Base-by-base conservation (phyloP, 1,140 invertebrate genomes). In the Drosophila ogumai region DNA sequence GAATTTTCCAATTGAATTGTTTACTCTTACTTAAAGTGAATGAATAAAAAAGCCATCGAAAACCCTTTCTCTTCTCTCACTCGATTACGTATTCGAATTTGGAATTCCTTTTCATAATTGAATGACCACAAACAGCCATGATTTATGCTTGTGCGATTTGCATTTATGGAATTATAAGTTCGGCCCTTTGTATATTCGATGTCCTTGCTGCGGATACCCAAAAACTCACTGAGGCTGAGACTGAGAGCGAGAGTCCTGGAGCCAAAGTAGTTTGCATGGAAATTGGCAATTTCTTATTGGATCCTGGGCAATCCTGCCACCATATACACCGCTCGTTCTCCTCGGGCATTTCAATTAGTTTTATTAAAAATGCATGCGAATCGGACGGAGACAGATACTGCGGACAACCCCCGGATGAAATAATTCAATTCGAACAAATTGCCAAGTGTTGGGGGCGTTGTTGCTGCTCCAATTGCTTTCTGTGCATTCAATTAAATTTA, bases 281-380 rank as follows among this genome's bases (percentile, higher is more conserved):
- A 82, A 87, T 79, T 76, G 79, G 60, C 64, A 66, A 79, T 72
- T 65, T 68, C 54, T 67, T 61, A 10, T 49, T 36, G 31, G n/a
- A 17, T 40, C 34, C 38, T n/a, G 32, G 43, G 15, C 12, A 50
- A 65, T 31, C 28, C 44, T 32, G 19, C 19, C 50, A n/a, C 46
- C 9, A n/a, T n/a, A 34, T 17, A 5, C 31, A 5, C 7, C 50
- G 9, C 17, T 50, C 5, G 25, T 43, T n/a, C 22, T 49, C 59
- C 43, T 44, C 36, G 63, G 74, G 52, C 67, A 64, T 84, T 84
- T 80, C 84, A 88, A 87, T 87, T 87, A 87, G 76, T 88, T 80
- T 84, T 90, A 88, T 88, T 88, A 88, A 80, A 88, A 90, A 88
- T 90, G 52, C 68, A 84, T 71, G 25, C 8, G 54, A 47, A 54